phyloP scores from a whole-genome alignment of 2,113 vertebrate genomes.

The Takifugu bimaculatus region DNA sequence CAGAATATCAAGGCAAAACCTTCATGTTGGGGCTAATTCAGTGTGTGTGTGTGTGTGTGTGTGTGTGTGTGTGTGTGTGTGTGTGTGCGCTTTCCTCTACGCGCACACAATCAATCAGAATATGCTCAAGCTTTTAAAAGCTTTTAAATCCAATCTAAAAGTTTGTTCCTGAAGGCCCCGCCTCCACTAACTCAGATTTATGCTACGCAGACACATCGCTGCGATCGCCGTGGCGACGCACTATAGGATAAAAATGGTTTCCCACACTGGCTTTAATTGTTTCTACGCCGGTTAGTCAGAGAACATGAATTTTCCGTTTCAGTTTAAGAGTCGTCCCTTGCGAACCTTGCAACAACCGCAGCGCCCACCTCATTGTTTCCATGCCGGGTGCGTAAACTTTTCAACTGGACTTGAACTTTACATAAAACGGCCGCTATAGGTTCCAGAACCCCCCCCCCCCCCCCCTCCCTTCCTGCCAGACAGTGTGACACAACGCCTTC shows the following conservation, averaged over 20 bases:
- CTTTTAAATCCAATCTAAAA: neutral
- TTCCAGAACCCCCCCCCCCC: neutral
- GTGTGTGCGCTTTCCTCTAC: slow-evolving; percentile 19
- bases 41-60: slow-evolving; percentile 34
- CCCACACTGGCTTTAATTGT: too few relatives aligned
- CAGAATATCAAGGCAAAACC: slow-evolving; percentile 55
- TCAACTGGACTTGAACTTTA: slow-evolving; percentile 84
- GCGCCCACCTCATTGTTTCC: neutral
- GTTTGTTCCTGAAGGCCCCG: neutral
- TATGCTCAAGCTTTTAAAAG: slow-evolving; percentile 11
- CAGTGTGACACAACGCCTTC: slow-evolving; percentile 36
- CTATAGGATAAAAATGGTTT: too few relatives aligned
- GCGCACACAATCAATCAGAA: slow-evolving; percentile 32
- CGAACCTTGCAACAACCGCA: neutral
- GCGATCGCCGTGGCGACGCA: too few relatives aligned
- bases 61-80: slow-evolving; percentile 30
- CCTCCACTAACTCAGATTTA: neutral
- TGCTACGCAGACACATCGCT: neutral
- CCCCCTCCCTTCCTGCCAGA: neutral
- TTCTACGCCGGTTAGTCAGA: too few relatives aligned
- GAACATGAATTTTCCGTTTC: too few relatives aligned
- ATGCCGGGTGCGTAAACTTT: slow-evolving; percentile 65
- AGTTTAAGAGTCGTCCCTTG: neutral
- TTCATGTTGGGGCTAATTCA: slow-evolving; percentile 37
- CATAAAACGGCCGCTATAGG: slow-evolving; percentile 36